A percentile compares a stretch with the other conserved stretches of the same genome.
phyloP scores from a whole-genome alignment of 2,113 vertebrate genomes.

The Charina bottae region DNA sequence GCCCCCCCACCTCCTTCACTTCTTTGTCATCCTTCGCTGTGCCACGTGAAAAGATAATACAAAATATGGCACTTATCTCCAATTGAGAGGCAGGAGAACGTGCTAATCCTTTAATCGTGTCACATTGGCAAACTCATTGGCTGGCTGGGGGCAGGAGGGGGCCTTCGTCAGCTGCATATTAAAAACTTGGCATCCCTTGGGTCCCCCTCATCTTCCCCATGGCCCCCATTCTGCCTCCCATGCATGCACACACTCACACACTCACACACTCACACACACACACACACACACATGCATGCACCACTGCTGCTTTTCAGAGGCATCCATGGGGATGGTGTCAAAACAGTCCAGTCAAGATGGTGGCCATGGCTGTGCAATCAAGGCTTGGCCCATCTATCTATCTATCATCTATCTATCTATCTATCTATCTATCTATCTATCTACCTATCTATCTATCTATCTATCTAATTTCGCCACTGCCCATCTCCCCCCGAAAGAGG shows the following conservation, averaged over 20 bases:
- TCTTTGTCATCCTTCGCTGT: slow-evolving; percentile 70
- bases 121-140: slow-evolving; percentile 64
- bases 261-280: background rate
- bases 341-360: background rate
- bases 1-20: background rate
- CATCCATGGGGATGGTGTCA: background rate
- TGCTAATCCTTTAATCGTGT: slow-evolving; percentile 77
- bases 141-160: slow-evolving; percentile 33
- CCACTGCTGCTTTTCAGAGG: background rate
- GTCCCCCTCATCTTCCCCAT: background rate
- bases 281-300: too few species aligned
- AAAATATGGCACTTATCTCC: slow-evolving; percentile 73
- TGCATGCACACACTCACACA: too few species aligned
- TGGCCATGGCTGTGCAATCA: too few species aligned
- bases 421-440: too few species aligned
- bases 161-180: slow-evolving; percentile 53
- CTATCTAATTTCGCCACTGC: too few species aligned
- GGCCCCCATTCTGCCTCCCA: background rate
- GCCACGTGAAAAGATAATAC: slow-evolving; percentile 73
- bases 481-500: too few species aligned
- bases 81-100: slow-evolving; percentile 71
- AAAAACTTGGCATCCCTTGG: background rate
- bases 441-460: too few species aligned
- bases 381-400: too few species aligned
- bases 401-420: too few species aligned